A percentile compares a stretch with the other conserved stretches of the same genome.
These are phyloP conservation scores for Tragelaphus strepsiceros DNA, from an alignment of 2,113 vertebrate species.

Conservation along the genomic window DNA sequence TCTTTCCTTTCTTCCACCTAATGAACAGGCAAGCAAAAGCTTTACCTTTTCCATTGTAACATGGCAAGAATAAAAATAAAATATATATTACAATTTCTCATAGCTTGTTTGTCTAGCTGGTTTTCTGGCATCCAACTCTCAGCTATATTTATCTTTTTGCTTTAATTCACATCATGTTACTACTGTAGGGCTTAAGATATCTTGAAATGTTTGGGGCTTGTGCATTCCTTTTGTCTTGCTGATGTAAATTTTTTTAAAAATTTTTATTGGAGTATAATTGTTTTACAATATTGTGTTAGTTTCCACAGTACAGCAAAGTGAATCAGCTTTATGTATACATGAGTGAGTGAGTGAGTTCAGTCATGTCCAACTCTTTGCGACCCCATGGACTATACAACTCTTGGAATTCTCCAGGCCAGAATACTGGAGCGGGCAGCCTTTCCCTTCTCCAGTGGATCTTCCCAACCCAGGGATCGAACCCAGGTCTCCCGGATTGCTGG, in stretches of 20 bases:
- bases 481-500: background rate
- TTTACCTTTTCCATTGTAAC: background rate
- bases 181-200: background rate
- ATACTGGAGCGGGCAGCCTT: background rate
- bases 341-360: background rate
- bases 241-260: background rate
- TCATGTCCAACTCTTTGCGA: background rate
- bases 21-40: background rate
- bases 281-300: background rate
- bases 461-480: background rate
- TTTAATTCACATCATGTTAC: background rate
- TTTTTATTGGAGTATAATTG: background rate
- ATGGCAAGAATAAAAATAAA: background rate
- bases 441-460: background rate
- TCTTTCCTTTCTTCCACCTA: background rate
- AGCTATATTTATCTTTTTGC: background rate
- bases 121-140: background rate
- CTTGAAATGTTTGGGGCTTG: slow-evolving; percentile 11
- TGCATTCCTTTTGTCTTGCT: background rate
- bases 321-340: background rate
- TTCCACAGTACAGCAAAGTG: background rate
- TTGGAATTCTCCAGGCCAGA: background rate
- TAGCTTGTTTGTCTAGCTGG: background rate
- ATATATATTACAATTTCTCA: background rate
- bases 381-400: background rate